Percentiles rank a stretch among this genome's conserved stretches.
These are phyloP conservation scores for Pediacus dermestoides DNA, from an alignment of 2,888 invertebrate genomes.

Conservation along the genomic window DNA sequence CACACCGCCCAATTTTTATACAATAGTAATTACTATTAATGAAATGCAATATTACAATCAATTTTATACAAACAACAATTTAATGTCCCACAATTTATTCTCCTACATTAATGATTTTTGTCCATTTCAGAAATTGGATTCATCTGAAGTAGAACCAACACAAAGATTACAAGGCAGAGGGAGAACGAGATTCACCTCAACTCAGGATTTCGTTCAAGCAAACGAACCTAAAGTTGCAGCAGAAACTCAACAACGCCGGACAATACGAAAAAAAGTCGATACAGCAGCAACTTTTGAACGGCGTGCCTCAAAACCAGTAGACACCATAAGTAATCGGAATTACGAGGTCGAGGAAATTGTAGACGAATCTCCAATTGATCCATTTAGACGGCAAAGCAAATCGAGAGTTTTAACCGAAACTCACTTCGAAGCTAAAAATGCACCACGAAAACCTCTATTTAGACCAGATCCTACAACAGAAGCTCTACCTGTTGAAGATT, in stretches of 20 bases:
- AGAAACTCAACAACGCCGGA: slow-evolving; percentile 22
- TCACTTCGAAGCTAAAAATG: slow-evolving; percentile 37
- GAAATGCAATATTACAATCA: too few species aligned
- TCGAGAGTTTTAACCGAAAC: slow-evolving; percentile 42
- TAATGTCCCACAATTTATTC: too few species aligned
- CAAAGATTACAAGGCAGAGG: slow-evolving; percentile 40
- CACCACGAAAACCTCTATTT: slow-evolving; percentile 15
- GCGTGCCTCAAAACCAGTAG: slow-evolving; percentile 17
- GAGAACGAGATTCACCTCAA: slow-evolving; percentile 39
- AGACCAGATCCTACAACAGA: slow-evolving; percentile 5
- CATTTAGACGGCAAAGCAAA: slow-evolving; percentile 32
- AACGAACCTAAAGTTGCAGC: slow-evolving; percentile 18
- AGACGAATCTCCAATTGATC: slow-evolving; percentile 43
- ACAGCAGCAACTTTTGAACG: slow-evolving; percentile 23
- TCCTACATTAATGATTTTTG: too few species aligned
- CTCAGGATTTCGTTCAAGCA: slow-evolving; percentile 38
- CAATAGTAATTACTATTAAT: too few species aligned
- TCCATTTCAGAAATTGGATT: slow-evolving; percentile 30
- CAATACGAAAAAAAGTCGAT: slow-evolving; percentile 30
- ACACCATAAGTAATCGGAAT: slow-evolving; percentile 6
- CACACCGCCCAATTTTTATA: too few species aligned
- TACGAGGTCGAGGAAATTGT: slow-evolving; percentile 47
- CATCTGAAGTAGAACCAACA: slow-evolving; percentile 29
- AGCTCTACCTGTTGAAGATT: slow-evolving; percentile 18
- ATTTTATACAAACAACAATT: not conserved